Conservation (phyloP, 2,888 invertebrate species). For the Cybosia mesomella region DNA sequence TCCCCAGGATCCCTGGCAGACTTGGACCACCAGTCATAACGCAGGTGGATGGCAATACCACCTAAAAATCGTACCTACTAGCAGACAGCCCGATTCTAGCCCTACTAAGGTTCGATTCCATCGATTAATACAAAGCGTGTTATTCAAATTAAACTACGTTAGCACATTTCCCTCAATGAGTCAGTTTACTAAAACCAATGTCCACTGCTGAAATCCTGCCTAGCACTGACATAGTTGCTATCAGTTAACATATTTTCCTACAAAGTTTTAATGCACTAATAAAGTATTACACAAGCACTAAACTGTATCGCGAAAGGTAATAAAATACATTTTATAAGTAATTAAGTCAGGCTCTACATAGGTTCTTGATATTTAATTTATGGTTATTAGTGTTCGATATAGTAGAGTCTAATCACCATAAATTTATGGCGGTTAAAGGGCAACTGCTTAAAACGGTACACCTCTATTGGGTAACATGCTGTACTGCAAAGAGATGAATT, state of each 20-base stretch:
- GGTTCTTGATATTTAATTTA: conserved; percentile 1
- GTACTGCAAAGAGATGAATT: neutral
- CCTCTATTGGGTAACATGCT: neutral
- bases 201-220: no score
- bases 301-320: neutral
- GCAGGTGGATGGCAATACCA: no score
- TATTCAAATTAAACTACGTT: no score
- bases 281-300: neutral
- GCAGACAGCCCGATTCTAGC: no score
- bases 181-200: neutral
- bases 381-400: conserved; percentile 1
- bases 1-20: no score
- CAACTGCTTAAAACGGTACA: conserved; percentile 3
- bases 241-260: neutral
- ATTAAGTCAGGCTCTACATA: neutral
- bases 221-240: neutral
- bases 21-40: no score
- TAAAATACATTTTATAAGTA: neutral
- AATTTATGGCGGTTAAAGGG: neutral
- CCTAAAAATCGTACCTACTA: no score
- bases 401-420: conserved; percentile 3
- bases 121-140: neutral
- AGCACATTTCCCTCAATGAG: neutral
- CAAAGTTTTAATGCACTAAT: neutral
- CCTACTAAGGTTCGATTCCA: no score